Percentiles rank a stretch among this genome's conserved stretches.
phyloP scores from a whole-genome alignment of 2,888 invertebrate genomes.

The Prenolepis imparis region DNA sequence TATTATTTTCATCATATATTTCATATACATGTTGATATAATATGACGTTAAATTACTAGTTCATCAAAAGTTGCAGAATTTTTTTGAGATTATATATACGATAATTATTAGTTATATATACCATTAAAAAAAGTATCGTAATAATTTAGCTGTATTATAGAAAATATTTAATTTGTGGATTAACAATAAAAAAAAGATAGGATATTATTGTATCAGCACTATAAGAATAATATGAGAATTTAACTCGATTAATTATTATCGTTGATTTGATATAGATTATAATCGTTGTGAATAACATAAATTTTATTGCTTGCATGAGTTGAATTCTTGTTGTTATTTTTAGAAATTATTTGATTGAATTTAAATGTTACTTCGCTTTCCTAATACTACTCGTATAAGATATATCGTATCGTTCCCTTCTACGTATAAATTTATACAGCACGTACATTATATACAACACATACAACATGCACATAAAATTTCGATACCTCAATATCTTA shows the following conservation, averaged over 20 bases:
- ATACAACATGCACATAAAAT: not conserved
- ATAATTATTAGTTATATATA: not conserved
- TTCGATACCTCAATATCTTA: not conserved
- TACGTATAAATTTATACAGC: not conserved
- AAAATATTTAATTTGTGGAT: conserved; percentile 12
- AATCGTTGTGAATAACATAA: conserved; percentile 22
- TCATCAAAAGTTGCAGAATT: not conserved
- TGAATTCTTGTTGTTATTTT: not conserved
- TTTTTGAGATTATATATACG: not conserved
- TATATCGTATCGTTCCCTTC: not conserved
- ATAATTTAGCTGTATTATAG: not conserved
- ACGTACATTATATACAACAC: conserved; percentile 3
- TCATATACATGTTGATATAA: not conserved
- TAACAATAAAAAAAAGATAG: conserved; percentile 2
- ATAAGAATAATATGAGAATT: not conserved
- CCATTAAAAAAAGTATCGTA: no score
- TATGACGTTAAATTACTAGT: not conserved
- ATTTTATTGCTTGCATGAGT: conserved; percentile 23
- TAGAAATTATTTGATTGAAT: not conserved
- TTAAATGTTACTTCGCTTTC: conserved; percentile 2
- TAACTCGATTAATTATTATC: conserved; percentile 8
- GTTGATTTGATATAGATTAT: conserved; percentile 13
- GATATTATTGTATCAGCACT: not conserved
- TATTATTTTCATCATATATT: not conserved
- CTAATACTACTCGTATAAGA: not conserved